phyloP scores from a whole-genome alignment of 1,140 invertebrate genomes.

The Tetragonula clypearis region DNA sequence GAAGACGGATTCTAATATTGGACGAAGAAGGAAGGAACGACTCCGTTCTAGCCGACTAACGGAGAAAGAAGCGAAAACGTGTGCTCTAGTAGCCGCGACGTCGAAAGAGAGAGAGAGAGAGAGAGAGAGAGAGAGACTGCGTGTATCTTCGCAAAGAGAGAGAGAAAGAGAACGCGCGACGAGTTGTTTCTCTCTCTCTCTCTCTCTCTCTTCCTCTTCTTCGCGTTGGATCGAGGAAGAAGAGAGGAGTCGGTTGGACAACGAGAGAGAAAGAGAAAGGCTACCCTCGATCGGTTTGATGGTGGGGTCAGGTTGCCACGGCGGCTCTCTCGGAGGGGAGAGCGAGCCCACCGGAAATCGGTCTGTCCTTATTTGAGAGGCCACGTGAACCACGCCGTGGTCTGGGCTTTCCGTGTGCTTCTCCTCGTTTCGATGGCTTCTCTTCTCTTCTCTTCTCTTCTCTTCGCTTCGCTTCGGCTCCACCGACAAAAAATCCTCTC shows the following conservation, averaged over 20 bases:
- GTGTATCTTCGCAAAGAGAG: neutral
- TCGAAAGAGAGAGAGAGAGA: slow-evolving; percentile 28
- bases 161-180: neutral
- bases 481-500: slow-evolving; percentile 49
- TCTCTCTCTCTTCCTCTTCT: neutral
- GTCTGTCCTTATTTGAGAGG: slow-evolving; percentile 73
- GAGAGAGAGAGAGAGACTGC: slow-evolving; percentile 54
- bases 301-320: slow-evolving; percentile 48
- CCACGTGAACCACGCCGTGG: slow-evolving; percentile 69
- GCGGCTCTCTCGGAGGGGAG: slow-evolving; percentile 36
- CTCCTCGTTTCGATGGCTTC: slow-evolving; percentile 53
- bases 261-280: slow-evolving; percentile 34
- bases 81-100: slow-evolving; percentile 45
- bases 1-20: neutral
- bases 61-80: slow-evolving; percentile 21
- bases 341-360: slow-evolving; percentile 73
- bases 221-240: slow-evolving; percentile 38
- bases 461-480: slow-evolving; percentile 2
- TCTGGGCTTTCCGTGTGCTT: slow-evolving; percentile 49
- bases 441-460: neutral
- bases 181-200: neutral
- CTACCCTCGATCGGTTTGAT: slow-evolving; percentile 34
- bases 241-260: neutral
- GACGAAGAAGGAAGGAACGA: neutral
- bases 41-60: slow-evolving; percentile 8